Percentiles rank a stretch among this genome's conserved stretches.
phyloP scores from a whole-genome alignment of 2,888 invertebrate species.

The Tetropium fuscum region DNA sequence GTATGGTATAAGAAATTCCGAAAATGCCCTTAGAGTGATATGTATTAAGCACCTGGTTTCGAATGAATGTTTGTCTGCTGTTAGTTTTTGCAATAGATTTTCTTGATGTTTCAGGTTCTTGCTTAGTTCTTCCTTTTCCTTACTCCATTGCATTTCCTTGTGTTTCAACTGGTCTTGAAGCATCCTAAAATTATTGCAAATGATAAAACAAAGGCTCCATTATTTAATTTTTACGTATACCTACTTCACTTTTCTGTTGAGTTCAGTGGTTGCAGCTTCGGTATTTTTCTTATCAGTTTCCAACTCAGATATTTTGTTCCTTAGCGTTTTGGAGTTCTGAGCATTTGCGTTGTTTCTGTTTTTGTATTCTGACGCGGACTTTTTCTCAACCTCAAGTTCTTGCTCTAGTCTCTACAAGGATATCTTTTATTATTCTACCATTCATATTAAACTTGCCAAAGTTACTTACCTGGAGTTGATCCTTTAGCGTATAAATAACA shows the following conservation, averaged over 20 bases:
- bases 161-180: slow-evolving; percentile 56
- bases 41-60: slow-evolving; percentile 63
- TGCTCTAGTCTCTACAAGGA: slow-evolving; percentile 53
- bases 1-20: slow-evolving; percentile 59
- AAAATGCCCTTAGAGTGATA: slow-evolving; percentile 60
- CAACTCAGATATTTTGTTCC: slow-evolving; percentile 64
- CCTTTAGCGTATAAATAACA: slow-evolving; percentile 47
- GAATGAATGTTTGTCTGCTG: slow-evolving; percentile 55
- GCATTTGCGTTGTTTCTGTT: slow-evolving; percentile 50
- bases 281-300: slow-evolving; percentile 64
- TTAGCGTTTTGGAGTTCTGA: slow-evolving; percentile 64
- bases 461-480: slow-evolving; percentile 50
- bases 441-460: neutral
- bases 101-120: slow-evolving; percentile 56
- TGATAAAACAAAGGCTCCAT: no score
- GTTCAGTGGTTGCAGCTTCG: slow-evolving; percentile 60
- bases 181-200: slow-evolving; percentile 44
- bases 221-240: no score
- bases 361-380: slow-evolving; percentile 46
- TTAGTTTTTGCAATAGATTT: slow-evolving; percentile 55
- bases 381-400: slow-evolving; percentile 56
- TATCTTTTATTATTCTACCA: neutral
- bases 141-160: slow-evolving; percentile 58
- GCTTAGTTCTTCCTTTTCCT: slow-evolving; percentile 58
- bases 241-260: slow-evolving; percentile 56